Evolutionary conservation across 2,888 invertebrate genomes (phyloP), one percentile per base, ranked within the genome.

Genomic region (Dicranocentrus wangi): DNA sequence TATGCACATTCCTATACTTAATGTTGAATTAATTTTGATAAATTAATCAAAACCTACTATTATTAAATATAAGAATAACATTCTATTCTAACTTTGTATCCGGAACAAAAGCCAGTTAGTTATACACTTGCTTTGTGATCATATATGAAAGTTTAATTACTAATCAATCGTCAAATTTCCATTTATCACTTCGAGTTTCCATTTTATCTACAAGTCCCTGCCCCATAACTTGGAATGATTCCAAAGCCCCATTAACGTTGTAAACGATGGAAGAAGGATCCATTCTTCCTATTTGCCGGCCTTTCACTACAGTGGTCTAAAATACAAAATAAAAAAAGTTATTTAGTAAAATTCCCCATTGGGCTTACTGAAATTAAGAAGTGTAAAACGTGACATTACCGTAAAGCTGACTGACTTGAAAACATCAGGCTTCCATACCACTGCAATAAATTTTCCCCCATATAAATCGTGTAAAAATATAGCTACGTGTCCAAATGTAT

Each of bases 381-480:
- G n/a, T n/a, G n/a, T n/a, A n/a, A n/a, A n/a, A n/a, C n/a, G n/a
- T n/a, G n/a, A n/a, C n/a, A n/a, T 87, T 85, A 95, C 94, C 91
- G 95, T 95, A 86, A 96, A 94, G 0, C 93, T 93, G 82, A 90
- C 91, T 3, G 89, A 87, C 51, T 91, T 90, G 13, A 91, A 87
- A 0, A 92, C 90, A 61, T 91, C 90, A 0, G 96, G 95, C 87
- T 93, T 95, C 93, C 97, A 94, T 28, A 97, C 89, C 55, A 97
- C 93, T 0, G 93, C 95, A 83, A 98, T 93, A n/a, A 92, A 71
- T 83, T 91, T 91, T 0, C 97, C 97, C n/a, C 96, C 97, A 89
- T 93, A 95, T 0, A 91, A 90, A 89, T 98, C 95, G 89, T 96
- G 93, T 90, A 98, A 97, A 89, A 98, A 97, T 71, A 95, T 88